A percentile compares a stretch with the other conserved stretches of the same genome.
Evolutionary conservation across 2,888 invertebrate genomes (phyloP).

Genomic region (Orthonychiurus folsomi): DNA sequence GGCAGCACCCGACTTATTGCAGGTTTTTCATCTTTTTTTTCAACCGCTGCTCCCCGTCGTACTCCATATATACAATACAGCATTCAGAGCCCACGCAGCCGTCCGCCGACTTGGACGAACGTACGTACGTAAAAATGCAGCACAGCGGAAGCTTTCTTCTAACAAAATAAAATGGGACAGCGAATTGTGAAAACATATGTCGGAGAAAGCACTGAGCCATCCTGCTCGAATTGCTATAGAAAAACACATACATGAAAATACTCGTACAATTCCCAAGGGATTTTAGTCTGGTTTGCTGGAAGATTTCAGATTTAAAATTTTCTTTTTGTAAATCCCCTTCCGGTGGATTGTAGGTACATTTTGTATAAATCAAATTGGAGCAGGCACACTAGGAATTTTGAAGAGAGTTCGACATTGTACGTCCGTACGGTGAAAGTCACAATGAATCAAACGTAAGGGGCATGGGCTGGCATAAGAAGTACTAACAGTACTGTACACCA

Average conservation of each 20-base stretch:
- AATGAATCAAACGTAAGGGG: no score
- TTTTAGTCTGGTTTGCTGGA: background rate
- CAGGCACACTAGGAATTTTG: background rate
- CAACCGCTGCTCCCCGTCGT: no score
- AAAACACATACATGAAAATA: no score
- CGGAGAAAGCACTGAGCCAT: background rate
- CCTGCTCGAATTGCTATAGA: no score
- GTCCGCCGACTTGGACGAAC: no score
- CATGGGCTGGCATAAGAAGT: no score
- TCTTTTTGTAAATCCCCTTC: conserved; percentile 1
- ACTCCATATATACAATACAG: background rate
- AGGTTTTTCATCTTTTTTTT: background rate
- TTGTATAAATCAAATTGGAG: background rate
- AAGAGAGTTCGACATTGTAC: background rate
- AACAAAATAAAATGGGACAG: background rate
- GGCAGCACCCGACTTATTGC: background rate
- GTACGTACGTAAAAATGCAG: no score
- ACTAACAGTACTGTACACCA: no score
- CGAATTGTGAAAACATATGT: background rate
- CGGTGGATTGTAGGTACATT: background rate
- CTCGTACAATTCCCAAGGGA: background rate
- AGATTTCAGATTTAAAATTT: background rate
- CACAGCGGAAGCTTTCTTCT: background rate
- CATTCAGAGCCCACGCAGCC: no score
- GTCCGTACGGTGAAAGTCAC: no score